Conservation (phyloP, 2,888 invertebrate genomes). For the Rapana venosa region DNA sequence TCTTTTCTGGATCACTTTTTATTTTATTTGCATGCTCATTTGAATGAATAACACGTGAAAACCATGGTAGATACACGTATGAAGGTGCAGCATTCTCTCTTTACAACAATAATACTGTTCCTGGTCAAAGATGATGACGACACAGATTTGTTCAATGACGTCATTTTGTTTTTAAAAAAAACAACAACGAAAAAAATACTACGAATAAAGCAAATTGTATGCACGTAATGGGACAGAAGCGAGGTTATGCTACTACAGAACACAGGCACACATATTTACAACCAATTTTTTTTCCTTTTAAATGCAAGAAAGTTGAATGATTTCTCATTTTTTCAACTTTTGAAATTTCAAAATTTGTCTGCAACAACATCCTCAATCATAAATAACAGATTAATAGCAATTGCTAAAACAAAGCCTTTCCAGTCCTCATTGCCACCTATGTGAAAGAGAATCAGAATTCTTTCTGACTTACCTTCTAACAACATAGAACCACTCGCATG, state of each 20-base stretch:
- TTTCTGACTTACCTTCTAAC: no score
- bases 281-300: background rate
- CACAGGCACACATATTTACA: background rate
- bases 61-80: conserved; percentile 2
- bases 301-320: no score
- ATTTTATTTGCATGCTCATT: background rate
- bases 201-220: background rate
- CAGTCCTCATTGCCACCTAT: no score
- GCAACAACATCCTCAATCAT: no score
- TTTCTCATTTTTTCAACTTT: no score
- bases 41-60: conserved; percentile 21
- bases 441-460: no score
- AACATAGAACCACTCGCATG: no score
- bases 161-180: conserved; percentile 25
- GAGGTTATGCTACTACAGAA: background rate
- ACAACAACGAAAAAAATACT: background rate
- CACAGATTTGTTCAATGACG: conserved; percentile 29
- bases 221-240: background rate
- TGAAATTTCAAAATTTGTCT: no score
- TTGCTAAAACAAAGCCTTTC: no score
- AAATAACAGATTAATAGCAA: no score
- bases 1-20: background rate
- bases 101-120: conserved; percentile 42
- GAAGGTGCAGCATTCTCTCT: conserved; percentile 33
- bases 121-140: conserved; percentile 41